Base-by-base conservation (phyloP, 2,113 vertebrate genomes). In the Centrocercus urophasianus region DNA sequence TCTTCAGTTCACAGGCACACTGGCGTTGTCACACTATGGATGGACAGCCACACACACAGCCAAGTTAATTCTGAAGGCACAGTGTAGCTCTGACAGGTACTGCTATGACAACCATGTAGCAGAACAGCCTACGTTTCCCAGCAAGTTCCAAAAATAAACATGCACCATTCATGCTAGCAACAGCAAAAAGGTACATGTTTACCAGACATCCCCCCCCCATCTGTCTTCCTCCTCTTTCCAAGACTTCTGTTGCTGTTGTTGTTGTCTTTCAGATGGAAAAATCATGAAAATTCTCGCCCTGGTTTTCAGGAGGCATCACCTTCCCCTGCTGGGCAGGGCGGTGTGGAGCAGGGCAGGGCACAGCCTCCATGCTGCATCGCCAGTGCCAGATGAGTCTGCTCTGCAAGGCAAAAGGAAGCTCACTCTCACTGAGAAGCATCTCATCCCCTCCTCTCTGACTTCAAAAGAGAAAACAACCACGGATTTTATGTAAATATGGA, bases 401-500 rank as follows among this genome's bases (percentile, higher is more conserved):
- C 24, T 10, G 24, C 34, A 3, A 48, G 27, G 60, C 42, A 61
- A 5, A 16, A 59, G 59, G 82, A 85, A 76, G 60, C 34, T 83
- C 63, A 32, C 75, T 94, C 83, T 73, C 75, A 3, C 59, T 2
- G 24, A 82, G 87, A 15, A 76, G 45, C 64, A 24, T n/a, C 71
- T 73, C 79, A 56, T n/a, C 19, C 81, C 42, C 79, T 85, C 22
- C 67, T 7, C 72, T 76, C 56, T 0, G 1, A 89, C 91, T 93
- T 96, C 93, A 96, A 96, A 93, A 90, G 56, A 75, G 63, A 90
- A 92, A 71, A 92, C 14, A 94, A 91, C 64, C 82, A 89, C 89
- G 82, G 86, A 82, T 86, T 94, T 95, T 93, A 92, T 95, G 91
- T 93, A 95, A 96, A 96, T 92, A 60, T 77, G 91, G 96, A 89